phyloP scores from a whole-genome alignment of 2,113 vertebrate species.

The Puma concolor region DNA sequence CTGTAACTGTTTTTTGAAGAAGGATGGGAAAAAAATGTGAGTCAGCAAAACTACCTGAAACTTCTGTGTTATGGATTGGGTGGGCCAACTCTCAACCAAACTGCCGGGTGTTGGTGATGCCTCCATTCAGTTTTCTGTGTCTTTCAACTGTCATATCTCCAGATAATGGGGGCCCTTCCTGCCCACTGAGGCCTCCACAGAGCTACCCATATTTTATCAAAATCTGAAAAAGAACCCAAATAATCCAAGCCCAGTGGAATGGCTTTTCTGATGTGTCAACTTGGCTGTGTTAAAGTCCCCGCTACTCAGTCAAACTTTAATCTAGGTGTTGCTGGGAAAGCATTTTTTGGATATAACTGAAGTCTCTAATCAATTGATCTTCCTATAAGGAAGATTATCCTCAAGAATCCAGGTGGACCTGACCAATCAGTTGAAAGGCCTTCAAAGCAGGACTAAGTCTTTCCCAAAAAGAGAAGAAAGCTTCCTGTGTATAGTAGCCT shows the following conservation, averaged over 20 bases:
- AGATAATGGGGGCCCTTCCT: neutral
- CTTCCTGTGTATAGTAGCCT: neutral
- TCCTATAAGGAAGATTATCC: neutral
- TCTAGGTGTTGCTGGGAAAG: neutral
- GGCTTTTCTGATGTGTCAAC: neutral
- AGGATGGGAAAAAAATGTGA: neutral
- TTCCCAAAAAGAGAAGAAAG: neutral
- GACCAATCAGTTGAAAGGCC: neutral
- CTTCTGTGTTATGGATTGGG: neutral
- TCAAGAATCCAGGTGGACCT: neutral
- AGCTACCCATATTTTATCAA: neutral
- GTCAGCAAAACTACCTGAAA: neutral
- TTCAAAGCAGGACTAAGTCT: neutral
- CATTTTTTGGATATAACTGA: neutral
- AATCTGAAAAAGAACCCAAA: neutral
- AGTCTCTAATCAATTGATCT: neutral
- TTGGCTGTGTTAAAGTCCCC: neutral
- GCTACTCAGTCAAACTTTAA: neutral
- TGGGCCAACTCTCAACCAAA: neutral
- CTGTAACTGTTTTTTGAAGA: neutral
- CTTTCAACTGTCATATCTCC: neutral
- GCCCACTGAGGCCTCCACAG: neutral
- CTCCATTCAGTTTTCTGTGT: neutral
- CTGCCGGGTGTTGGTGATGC: fast-evolving
- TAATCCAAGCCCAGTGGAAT: neutral